Percentiles rank a stretch among this genome's conserved stretches.
These are phyloP conservation scores for Bedellia somnulentella DNA, from an alignment of 2,888 invertebrate species.

Conservation along the genomic window DNA sequence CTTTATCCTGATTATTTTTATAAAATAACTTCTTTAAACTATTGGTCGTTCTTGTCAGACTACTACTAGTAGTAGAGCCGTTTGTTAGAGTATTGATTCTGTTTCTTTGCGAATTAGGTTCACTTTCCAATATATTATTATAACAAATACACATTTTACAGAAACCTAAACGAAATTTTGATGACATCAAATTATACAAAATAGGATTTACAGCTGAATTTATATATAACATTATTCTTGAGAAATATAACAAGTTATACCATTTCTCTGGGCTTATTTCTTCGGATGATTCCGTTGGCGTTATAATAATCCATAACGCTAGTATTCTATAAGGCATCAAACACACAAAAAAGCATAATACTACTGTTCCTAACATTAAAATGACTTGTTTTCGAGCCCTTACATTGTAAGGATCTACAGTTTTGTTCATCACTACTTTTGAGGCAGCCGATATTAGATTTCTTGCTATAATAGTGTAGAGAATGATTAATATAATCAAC, in stretches of 20 bases:
- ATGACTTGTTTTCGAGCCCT: constrained; percentile 82
- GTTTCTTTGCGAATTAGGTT: constrained; percentile 35
- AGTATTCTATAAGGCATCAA: constrained; percentile 84
- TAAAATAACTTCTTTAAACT: constrained; percentile 56
- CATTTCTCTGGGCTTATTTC: constrained; percentile 76
- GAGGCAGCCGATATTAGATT: constrained; percentile 74
- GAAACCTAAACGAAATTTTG: constrained; percentile 84
- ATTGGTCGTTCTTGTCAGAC: constrained; percentile 63
- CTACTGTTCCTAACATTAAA: constrained; percentile 84
- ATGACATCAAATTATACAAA: constrained; percentile 90
- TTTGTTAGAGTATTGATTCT: constrained; percentile 60
- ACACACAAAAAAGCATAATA: constrained; percentile 85
- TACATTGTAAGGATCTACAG: constrained; percentile 69
- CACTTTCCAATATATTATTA: constrained; percentile 32
- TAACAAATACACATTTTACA: constrained; percentile 66
- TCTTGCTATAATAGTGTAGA: constrained; percentile 83
- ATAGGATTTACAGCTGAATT: constrained; percentile 91
- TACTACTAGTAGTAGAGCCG: constrained; percentile 62
- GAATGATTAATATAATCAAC: constrained; percentile 72
- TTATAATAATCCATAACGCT: constrained; percentile 80
- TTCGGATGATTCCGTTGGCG: constrained; percentile 68
- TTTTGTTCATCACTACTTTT: constrained; percentile 70
- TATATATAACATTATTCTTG: constrained; percentile 83
- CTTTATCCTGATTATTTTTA: constrained; percentile 41
- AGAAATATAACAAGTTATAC: constrained; percentile 81